phyloP scores from a whole-genome alignment of 2,888 invertebrate species.

The Eupithecia vulgata region DNA sequence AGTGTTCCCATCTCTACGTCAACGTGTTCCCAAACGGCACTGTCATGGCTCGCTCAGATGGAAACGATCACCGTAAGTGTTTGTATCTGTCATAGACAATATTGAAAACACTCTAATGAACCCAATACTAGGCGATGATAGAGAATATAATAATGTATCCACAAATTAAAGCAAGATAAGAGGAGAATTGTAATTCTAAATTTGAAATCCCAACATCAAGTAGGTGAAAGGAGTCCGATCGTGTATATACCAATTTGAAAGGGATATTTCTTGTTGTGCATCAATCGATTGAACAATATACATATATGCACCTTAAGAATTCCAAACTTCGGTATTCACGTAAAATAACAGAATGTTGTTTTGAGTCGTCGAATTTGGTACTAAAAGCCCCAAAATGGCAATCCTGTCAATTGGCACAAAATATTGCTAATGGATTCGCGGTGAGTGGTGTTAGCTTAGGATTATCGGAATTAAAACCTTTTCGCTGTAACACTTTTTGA shows the following conservation, averaged over 20 bases:
- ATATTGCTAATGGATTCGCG: slow-evolving; percentile 40
- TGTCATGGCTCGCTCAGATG: slow-evolving; percentile 85
- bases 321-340: slow-evolving; percentile 6
- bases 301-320: slow-evolving; percentile 17
- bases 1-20: slow-evolving; percentile 87
- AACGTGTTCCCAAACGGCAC: slow-evolving; percentile 86
- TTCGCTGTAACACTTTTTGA: slow-evolving; percentile 32
- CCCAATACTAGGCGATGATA: background rate
- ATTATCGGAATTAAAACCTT: slow-evolving; percentile 40
- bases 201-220: background rate
- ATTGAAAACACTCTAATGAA: background rate
- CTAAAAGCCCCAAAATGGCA: slow-evolving; percentile 17
- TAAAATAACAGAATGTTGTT: slow-evolving; percentile 11
- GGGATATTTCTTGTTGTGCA: background rate
- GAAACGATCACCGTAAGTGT: slow-evolving; percentile 86
- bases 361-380: slow-evolving; percentile 24
- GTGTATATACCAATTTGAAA: background rate
- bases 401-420: slow-evolving; percentile 31
- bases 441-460: slow-evolving; percentile 38
- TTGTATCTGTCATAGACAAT: background rate
- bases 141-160: background rate
- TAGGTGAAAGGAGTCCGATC: background rate
- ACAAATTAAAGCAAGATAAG: background rate
- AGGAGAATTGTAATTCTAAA: background rate
- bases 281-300: slow-evolving; percentile 17